Evolutionary conservation across 2,113 vertebrate genomes (phyloP).

Genomic region (Oreocharis arfaki): DNA sequence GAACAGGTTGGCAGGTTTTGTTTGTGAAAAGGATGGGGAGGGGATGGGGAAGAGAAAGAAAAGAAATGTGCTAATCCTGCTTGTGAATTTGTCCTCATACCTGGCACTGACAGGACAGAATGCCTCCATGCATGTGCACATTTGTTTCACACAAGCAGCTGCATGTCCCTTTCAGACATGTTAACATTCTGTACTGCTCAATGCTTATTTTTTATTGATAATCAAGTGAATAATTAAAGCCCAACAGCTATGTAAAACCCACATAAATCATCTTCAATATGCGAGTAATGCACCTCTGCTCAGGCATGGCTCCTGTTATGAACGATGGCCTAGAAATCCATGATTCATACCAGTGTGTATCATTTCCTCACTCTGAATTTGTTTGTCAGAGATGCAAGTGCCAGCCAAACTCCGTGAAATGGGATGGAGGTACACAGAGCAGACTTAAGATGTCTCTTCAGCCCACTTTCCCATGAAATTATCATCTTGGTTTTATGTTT

Average conservation of each 20-base stretch:
- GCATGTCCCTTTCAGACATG: constrained; percentile 21
- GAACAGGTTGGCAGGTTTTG: constrained; percentile 73
- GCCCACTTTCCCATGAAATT: not conserved
- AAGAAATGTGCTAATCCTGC: constrained; percentile 40
- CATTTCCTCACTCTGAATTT: not conserved
- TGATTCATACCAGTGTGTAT: constrained; percentile 20
- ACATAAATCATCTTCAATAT: constrained; percentile 69
- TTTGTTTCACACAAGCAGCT: not conserved
- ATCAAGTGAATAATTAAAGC: constrained; percentile 77
- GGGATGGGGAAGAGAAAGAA: not conserved
- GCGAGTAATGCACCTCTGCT: constrained; percentile 35
- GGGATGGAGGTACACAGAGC: not conserved
- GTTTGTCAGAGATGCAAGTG: not conserved
- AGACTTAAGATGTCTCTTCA: not conserved
- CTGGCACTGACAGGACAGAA: not conserved
- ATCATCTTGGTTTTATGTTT: not conserved
- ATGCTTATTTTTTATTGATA: constrained; percentile 78
- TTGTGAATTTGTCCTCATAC: constrained; percentile 46
- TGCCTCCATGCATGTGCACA: not conserved
- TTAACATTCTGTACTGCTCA: constrained; percentile 39
- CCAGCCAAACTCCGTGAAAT: not conserved
- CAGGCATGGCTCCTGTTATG: constrained; percentile 31
- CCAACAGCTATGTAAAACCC: constrained; percentile 58
- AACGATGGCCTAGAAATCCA: constrained; percentile 61
- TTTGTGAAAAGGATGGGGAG: constrained; percentile 24